These are phyloP conservation scores for Magallana nippona DNA, from an alignment of 2,888 invertebrate species.

Conservation along the genomic window DNA sequence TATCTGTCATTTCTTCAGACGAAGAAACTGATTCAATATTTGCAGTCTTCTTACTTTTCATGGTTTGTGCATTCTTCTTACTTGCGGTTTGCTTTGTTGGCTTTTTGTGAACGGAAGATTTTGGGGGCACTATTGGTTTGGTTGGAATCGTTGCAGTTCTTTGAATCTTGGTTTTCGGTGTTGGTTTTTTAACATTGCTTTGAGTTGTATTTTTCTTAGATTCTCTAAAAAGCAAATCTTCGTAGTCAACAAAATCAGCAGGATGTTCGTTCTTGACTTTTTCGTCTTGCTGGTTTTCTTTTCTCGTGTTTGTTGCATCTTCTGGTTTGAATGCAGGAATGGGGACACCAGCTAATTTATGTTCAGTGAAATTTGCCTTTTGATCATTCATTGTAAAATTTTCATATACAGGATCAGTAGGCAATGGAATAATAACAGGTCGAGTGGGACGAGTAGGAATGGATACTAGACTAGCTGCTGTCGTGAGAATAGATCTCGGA, in stretches of 20 bases:
- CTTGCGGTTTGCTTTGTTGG: background rate
- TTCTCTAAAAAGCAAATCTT: background rate
- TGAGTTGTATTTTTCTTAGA: background rate
- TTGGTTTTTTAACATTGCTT: background rate
- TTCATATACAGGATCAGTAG: background rate
- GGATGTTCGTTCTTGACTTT: background rate
- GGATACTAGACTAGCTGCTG: background rate
- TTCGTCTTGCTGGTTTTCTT: background rate
- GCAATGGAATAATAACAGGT: background rate
- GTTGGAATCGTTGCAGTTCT: background rate
- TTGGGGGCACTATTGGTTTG: background rate
- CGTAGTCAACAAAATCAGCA: background rate
- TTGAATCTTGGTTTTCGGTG: background rate
- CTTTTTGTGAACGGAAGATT: background rate
- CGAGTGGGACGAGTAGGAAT: background rate
- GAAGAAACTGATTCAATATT: background rate
- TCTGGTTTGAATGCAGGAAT: background rate
- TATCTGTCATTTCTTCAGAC: background rate
- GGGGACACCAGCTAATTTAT: background rate
- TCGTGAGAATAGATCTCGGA: background rate
- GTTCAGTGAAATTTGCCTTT: background rate
- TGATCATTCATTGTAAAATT: background rate
- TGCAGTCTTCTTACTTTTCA: too few relatives aligned
- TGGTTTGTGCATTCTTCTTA: too few relatives aligned
- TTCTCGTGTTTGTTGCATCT: background rate